A percentile compares a stretch with the other conserved stretches of the same genome.
Evolutionary conservation across 2,888 invertebrate genomes (phyloP).

Genomic region (Pachycephus smyrnensis): DNA sequence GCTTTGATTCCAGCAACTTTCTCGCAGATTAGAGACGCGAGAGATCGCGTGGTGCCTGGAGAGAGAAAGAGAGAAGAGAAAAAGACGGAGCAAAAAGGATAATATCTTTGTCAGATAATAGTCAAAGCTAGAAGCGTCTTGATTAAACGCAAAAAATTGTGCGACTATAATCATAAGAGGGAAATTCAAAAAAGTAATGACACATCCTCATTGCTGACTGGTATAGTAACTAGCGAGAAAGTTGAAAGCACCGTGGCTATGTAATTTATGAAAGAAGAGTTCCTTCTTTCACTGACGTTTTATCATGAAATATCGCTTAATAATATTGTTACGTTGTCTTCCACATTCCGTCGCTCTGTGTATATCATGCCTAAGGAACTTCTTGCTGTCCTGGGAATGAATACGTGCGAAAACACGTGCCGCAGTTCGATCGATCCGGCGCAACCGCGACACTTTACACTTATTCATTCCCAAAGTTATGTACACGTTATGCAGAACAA

Average conservation of each 20-base stretch:
- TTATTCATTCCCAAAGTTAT: background rate
- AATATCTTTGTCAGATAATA: no score
- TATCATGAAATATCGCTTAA: background rate
- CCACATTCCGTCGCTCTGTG: background rate
- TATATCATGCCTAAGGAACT: background rate
- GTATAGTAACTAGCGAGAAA: background rate
- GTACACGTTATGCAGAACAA: background rate
- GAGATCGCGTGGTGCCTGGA: conserved; percentile 14
- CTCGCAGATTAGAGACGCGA: conserved; percentile 16
- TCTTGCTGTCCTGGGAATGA: background rate
- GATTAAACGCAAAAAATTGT: background rate
- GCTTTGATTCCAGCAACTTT: background rate
- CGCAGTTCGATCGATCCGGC: background rate
- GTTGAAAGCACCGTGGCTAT: background rate
- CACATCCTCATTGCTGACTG: background rate
- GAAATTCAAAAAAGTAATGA: background rate
- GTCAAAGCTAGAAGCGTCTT: background rate
- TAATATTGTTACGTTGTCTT: background rate
- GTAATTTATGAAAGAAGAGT: background rate
- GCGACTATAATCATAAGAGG: background rate
- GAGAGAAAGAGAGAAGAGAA: conserved; percentile 8
- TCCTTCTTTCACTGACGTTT: background rate
- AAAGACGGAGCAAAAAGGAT: background rate
- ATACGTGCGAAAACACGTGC: background rate
- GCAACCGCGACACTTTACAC: background rate